Conservation (phyloP, 2,113 vertebrate genomes). For the Syrmaticus mikado region DNA sequence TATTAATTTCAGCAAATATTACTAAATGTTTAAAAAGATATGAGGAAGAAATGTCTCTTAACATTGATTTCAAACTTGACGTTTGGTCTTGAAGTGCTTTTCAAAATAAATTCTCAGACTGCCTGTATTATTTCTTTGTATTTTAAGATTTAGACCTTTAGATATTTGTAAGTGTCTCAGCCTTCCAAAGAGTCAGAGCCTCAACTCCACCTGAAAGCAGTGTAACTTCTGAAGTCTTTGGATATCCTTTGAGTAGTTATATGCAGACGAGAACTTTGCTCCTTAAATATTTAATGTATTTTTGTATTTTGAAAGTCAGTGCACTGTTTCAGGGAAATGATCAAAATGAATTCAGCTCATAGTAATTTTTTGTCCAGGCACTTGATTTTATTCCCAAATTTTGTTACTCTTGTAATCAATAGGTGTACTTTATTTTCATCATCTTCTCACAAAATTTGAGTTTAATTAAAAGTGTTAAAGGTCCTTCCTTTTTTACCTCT, state of each 20-base stretch:
- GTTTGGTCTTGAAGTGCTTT: neutral
- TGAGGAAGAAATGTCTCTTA: neutral
- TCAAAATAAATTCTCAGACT: neutral
- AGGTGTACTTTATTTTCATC: neutral
- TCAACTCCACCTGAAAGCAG: neutral
- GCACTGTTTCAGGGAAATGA: neutral
- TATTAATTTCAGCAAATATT: neutral
- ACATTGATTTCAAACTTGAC: neutral
- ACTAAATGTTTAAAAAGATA: neutral
- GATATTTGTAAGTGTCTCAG: neutral
- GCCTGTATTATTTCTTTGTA: neutral
- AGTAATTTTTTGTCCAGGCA: neutral
- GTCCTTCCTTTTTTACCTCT: neutral
- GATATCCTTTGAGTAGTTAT: neutral
- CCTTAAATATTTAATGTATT: constrained; percentile 40
- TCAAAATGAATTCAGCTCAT: neutral
- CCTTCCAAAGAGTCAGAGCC: neutral
- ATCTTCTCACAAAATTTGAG: neutral
- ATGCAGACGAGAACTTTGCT: neutral
- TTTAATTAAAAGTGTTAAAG: neutral
- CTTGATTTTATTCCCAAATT: constrained; percentile 1
- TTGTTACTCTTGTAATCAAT: neutral
- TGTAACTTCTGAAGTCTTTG: neutral
- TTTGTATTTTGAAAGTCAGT: neutral
- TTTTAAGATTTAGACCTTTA: neutral